phyloP scores from a whole-genome alignment of 2,888 invertebrate species.

The Erannis defoliaria region DNA sequence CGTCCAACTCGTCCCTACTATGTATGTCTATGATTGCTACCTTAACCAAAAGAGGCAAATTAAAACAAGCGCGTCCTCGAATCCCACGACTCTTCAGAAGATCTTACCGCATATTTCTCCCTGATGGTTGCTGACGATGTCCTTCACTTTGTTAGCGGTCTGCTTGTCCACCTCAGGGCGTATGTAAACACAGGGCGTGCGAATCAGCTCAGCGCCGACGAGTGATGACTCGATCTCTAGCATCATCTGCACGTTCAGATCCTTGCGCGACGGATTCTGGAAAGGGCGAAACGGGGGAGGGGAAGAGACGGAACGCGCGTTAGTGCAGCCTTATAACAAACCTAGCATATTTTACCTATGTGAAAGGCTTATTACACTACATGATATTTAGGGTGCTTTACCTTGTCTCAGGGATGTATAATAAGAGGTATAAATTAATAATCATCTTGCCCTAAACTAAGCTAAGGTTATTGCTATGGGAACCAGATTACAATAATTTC shows the following conservation, averaged over 20 bases:
- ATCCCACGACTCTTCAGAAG: too few relatives aligned
- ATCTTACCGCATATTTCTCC: slow-evolving; percentile 89
- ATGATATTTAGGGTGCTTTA: not conserved
- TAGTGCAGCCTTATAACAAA: slow-evolving; percentile 42
- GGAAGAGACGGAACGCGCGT: slow-evolving; percentile 52
- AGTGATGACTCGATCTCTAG: slow-evolving; percentile 95
- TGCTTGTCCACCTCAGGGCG: slow-evolving; percentile 94
- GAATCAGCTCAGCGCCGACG: slow-evolving; percentile 92
- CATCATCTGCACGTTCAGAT: slow-evolving; percentile 97
- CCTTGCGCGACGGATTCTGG: slow-evolving; percentile 95
- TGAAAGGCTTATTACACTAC: not conserved
- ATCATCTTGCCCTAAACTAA: too few relatives aligned
- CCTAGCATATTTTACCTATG: not conserved
- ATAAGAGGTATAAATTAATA: not conserved
- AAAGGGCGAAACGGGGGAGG: slow-evolving; percentile 68
- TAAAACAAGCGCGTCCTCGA: too few relatives aligned
- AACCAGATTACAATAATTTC: too few relatives aligned
- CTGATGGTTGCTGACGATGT: slow-evolving; percentile 95
- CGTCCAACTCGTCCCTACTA: too few relatives aligned
- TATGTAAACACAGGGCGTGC: slow-evolving; percentile 93
- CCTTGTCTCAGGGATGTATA: not conserved
- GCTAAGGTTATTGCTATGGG: too few relatives aligned
- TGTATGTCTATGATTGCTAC: too few relatives aligned
- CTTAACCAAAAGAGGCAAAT: too few relatives aligned
- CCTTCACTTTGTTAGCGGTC: slow-evolving; percentile 92